Evolutionary conservation across 2,797 vertebrate genomes (phyloP).

Genomic region (Danio kyathit): DNA sequence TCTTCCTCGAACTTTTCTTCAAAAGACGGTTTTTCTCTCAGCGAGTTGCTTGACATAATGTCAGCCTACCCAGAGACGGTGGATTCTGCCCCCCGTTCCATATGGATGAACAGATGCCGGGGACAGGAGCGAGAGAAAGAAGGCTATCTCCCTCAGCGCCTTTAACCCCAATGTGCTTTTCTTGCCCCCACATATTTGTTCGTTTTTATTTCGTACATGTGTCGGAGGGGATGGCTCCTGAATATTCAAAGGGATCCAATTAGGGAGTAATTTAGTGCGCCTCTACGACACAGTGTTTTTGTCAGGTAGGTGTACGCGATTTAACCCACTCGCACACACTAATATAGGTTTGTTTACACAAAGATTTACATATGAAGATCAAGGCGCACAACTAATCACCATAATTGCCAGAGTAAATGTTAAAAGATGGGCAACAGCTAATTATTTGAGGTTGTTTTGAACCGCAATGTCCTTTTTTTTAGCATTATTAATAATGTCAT

Average conservation of each 20-base stretch:
- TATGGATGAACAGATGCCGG: constrained; percentile 60
- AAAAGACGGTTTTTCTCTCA: constrained; percentile 23
- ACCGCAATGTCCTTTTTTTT: constrained; percentile 29
- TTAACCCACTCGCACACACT: constrained; percentile 17
- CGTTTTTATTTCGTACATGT: constrained; percentile 63
- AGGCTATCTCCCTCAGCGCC: constrained; percentile 41
- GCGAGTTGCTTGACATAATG: constrained; percentile 45
- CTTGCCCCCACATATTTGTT: constrained; percentile 52
- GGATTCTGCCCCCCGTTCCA: constrained; percentile 48
- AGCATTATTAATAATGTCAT: constrained; percentile 40
- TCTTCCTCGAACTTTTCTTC: constrained; percentile 2
- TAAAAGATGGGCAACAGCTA: constrained; percentile 52
- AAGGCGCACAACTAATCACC: constrained; percentile 57
- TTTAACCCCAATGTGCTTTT: constrained; percentile 42
- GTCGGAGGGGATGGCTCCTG: constrained; percentile 60
- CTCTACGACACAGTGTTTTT: constrained; percentile 45
- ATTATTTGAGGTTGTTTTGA: constrained; percentile 56
- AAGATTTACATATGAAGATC: constrained; percentile 61
- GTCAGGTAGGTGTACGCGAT: constrained; percentile 41
- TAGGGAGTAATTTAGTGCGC: constrained; percentile 60
- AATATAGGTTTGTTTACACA: constrained; percentile 57
- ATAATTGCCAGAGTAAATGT: constrained; percentile 58
- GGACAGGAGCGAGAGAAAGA: constrained; percentile 28
- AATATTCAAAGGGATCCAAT: constrained; percentile 66
- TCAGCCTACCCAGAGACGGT: constrained; percentile 44